Evolutionary conservation across 2,888 invertebrate genomes (phyloP).

Genomic region (Tachina grossa): DNA sequence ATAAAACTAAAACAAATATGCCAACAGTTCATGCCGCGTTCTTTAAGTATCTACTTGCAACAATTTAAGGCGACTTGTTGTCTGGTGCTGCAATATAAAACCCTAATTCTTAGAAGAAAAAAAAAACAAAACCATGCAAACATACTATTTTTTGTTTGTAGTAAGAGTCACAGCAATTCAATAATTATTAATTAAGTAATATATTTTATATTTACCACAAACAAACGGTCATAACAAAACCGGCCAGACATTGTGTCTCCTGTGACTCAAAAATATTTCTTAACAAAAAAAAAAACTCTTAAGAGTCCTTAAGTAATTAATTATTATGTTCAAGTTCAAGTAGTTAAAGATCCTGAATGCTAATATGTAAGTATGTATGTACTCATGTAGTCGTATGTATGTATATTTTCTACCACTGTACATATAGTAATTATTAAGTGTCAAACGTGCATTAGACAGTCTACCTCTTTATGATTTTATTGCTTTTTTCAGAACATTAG

Average conservation of each 20-base stretch:
- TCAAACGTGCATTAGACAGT: too few species aligned
- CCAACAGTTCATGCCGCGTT: neutral
- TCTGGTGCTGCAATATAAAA: constrained; percentile 65
- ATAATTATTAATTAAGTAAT: constrained; percentile 75
- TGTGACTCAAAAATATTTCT: constrained; percentile 23
- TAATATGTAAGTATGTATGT: constrained; percentile 25
- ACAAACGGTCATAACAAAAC: constrained; percentile 19
- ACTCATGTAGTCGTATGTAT: neutral
- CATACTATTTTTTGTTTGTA: neutral
- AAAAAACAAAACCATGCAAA: constrained; percentile 40
- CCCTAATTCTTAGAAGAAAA: constrained; percentile 76
- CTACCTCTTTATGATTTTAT: constrained; percentile 60
- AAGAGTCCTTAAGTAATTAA: constrained; percentile 49
- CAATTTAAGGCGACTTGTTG: constrained; percentile 61
- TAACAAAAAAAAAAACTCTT: too few species aligned
- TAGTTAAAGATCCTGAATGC: constrained; percentile 40
- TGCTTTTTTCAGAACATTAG: constrained; percentile 17
- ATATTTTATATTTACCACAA: constrained; percentile 33
- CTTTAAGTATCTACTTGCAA: constrained; percentile 27
- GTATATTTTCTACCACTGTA: constrained; percentile 16
- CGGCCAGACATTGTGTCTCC: constrained; percentile 63
- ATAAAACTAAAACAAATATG: constrained; percentile 7
- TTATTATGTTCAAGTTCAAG: constrained; percentile 58
- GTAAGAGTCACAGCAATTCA: constrained; percentile 77
- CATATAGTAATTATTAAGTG: constrained; percentile 59